Evolutionary conservation across 2,113 vertebrate species (phyloP).

Genomic region (Lutjanus erythropterus): DNA sequence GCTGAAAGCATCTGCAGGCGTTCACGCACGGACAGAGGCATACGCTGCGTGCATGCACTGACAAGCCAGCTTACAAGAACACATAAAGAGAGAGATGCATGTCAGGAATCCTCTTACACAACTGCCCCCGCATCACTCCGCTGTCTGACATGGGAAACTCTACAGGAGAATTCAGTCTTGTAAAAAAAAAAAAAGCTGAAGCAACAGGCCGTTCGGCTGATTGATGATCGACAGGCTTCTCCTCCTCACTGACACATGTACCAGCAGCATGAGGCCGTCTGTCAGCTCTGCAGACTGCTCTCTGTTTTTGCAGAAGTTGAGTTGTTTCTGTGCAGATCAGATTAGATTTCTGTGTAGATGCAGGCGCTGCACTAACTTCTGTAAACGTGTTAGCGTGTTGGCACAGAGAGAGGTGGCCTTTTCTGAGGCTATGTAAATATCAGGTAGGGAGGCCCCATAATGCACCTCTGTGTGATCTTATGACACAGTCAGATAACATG

Average conservation of each 20-base stretch:
- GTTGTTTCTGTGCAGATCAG: background rate
- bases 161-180: slow-evolving; percentile 14
- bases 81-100: slow-evolving; percentile 50
- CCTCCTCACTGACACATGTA: slow-evolving; percentile 3
- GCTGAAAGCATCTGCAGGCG: slow-evolving; percentile 33
- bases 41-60: slow-evolving; percentile 23
- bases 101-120: slow-evolving; percentile 69
- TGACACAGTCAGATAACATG: background rate
- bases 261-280: background rate
- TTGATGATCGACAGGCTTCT: slow-evolving; percentile 42
- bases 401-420: background rate
- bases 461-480: background rate
- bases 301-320: slow-evolving; percentile 9
- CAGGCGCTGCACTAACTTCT: background rate
- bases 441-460: background rate
- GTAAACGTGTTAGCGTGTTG: background rate
- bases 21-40: slow-evolving; percentile 9
- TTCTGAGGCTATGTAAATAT: background rate
- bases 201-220: background rate
- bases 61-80: slow-evolving; percentile 40
- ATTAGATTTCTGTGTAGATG: slow-evolving; percentile 19
- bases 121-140: slow-evolving; percentile 10
- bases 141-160: slow-evolving; percentile 55
- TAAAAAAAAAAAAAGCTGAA: background rate
- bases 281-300: background rate